Percentiles rank a stretch among this genome's conserved stretches.
These are phyloP conservation scores for Erythrocercus mccallii DNA, from an alignment of 2,113 vertebrate species.

Conservation along the genomic window DNA sequence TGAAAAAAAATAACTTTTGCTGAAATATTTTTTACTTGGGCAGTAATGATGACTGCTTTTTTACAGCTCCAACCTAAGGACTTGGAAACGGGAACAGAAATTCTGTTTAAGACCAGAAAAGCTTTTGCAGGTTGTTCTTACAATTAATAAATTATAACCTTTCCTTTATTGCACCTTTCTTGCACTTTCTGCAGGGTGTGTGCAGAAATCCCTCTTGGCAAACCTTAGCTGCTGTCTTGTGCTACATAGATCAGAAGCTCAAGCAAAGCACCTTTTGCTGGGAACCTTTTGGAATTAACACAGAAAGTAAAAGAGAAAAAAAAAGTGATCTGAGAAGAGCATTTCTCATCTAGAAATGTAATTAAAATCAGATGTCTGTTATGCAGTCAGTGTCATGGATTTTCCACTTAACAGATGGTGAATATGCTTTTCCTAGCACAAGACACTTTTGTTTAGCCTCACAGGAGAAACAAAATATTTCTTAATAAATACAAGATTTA, in stretches of 20 bases:
- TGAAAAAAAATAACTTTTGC: not conserved
- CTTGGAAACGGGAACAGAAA: not conserved
- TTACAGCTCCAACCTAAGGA: not conserved
- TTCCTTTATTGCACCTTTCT: not conserved
- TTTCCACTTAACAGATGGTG: not conserved
- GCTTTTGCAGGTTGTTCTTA: not conserved
- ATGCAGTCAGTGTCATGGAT: not conserved
- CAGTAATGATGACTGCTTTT: not conserved
- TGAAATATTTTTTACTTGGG: not conserved
- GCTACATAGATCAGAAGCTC: not conserved
- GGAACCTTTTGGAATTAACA: not conserved
- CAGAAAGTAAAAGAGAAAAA: not conserved
- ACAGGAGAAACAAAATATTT: not conserved
- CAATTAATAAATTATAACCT: not conserved
- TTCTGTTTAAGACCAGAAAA: not conserved
- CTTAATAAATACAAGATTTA: not conserved
- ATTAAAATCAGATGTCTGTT: not conserved
- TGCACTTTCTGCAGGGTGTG: not conserved
- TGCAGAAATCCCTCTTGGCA: not conserved
- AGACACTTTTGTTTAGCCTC: not conserved
- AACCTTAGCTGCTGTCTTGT: not conserved
- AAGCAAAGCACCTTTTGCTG: not conserved
- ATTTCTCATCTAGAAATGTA: not conserved
- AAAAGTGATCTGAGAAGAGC: not conserved
- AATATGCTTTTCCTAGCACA: not conserved